Base-by-base conservation (phyloP, 2,888 invertebrate genomes). In the Drosophila acutilabella region DNA sequence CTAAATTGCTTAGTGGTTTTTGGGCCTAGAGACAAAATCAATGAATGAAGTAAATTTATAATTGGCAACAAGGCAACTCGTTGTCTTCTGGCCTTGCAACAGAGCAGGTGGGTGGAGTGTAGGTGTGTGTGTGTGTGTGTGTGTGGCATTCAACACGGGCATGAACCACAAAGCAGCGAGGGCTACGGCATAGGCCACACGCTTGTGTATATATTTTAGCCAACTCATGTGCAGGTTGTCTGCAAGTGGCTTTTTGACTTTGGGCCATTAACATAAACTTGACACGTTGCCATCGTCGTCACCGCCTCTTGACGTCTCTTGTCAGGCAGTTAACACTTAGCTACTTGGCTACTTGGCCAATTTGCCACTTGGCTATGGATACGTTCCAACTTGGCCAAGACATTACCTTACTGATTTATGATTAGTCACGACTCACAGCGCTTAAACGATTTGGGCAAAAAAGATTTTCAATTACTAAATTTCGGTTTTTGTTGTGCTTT, bases 211-310 rank as follows among this genome's bases (percentile, higher is more conserved):
- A 4, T 45, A 26, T 53, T 64, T 26, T 45, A 56, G 70, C 61
- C 69, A 60, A 70, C 33, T 60, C 60, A 61, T 71, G 61, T 68
- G 65, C 57, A 56, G 62, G 20, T 48, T 42, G 58, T 58, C 41
- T 62, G 66, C 38, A 74, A 85, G 82, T 81, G 78, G 75, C 70
- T 50, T 74, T 67, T 71, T 65, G 80, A 81, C 78, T 88, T 68
- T 78, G 65, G 66, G 74, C 83, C 74, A 81, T 89, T 85, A 88
- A 80, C 80, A 74, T 77, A 73, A 74, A 79, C 87, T 87, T 83
- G 83, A 83, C 87, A 83, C 78, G 81, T 80, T 74, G 74, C 67
- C 67, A 51, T 18, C 52, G 33, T 61, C 45, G 53, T 42, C 59
- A 50, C 41, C 77, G 78, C 78, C 65, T 61, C 78, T 58, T 47